Percentiles rank a stretch among this genome's conserved stretches.
Conservation (phyloP, 2,888 invertebrate species). For the Megaustenia siamemsis region DNA sequence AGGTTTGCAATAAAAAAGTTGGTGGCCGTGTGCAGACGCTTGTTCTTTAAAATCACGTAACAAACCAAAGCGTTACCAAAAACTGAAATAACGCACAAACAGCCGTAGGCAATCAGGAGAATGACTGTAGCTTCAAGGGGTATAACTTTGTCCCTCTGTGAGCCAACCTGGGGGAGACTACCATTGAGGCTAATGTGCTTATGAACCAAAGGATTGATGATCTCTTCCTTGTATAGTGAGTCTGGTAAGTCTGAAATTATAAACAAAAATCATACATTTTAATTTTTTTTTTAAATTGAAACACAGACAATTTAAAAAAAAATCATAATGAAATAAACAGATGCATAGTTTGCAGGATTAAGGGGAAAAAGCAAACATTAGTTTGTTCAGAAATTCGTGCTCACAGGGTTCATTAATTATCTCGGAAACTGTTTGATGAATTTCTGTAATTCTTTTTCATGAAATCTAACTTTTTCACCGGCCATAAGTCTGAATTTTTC, state of each 20-base stretch:
- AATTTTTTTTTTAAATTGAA: too few relatives aligned
- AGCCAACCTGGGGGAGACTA: conserved; percentile 26
- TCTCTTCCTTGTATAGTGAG: background rate
- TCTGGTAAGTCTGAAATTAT: conserved; percentile 21
- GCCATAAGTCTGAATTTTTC: too few relatives aligned
- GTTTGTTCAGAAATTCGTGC: too few relatives aligned
- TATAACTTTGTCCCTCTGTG: conserved; percentile 42
- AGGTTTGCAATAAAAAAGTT: conserved; percentile 77
- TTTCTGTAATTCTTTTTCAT: too few relatives aligned
- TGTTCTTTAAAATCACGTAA: conserved; percentile 74
- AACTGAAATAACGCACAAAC: conserved; percentile 68
- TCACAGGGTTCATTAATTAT: too few relatives aligned
- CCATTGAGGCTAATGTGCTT: conserved; percentile 11
- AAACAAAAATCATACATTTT: too few relatives aligned
- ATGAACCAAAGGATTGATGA: background rate
- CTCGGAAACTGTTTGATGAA: too few relatives aligned
- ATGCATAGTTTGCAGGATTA: too few relatives aligned
- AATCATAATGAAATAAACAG: too few relatives aligned
- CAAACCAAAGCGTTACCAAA: conserved; percentile 75
- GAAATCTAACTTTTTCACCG: too few relatives aligned
- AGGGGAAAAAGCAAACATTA: too few relatives aligned
- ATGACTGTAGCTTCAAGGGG: conserved; percentile 37
- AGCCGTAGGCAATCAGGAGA: conserved; percentile 65
- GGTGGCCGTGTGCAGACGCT: conserved; percentile 76
- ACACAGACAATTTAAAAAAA: too few relatives aligned